Base-by-base conservation (phyloP, 2,888 invertebrate species). In the Thysanoteuthis rhombus region DNA sequence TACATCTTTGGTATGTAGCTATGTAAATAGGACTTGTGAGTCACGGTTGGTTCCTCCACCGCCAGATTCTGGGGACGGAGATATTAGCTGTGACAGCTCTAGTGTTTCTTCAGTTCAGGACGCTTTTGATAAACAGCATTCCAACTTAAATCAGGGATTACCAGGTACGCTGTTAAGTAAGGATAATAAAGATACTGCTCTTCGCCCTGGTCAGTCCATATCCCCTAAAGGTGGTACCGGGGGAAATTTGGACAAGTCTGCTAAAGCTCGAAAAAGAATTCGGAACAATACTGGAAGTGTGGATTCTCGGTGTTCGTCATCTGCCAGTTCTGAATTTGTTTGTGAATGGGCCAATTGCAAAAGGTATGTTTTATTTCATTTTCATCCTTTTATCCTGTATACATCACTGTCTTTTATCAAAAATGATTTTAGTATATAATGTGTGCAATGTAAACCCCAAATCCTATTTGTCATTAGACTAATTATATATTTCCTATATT, bases 311-410 rank as follows among this genome's bases (percentile, higher is more conserved):
- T 94, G 94, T n/a, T 94, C 95, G 36, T 93, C 94, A 75, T 92
- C 94, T 25, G 96, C 95, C 94, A 96, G 94, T 94, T 96, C 96
- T 95, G 96, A 97, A 94, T 97, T 96, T 97, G 97, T 99, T 93
- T 99, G 99, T 97, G 99, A 99, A 97, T 99, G 99, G 99, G 98
- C 98, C 94, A 98, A 98, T 40, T 99, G 99, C 97, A 98, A 97
- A 96, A 97, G 97, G 98, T 97, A 96, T 97, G 97, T 47, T 39
- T 39, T 32, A 8, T 12, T 91, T 39, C 39, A 2, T 45, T n/a
- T 36, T 75, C 36, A 22, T n/a, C 12, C n/a, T 36, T 75, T 16
- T 36, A 1, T 75, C 36, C 1, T 0, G 12, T 75, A n/a, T 75
- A n/a, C 19, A 75, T 75, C 25, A n/a, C n/a, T n/a, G n/a, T n/a